Evolutionary conservation across 2,113 vertebrate species (phyloP).

Genomic region (Climacteris rufus): DNA sequence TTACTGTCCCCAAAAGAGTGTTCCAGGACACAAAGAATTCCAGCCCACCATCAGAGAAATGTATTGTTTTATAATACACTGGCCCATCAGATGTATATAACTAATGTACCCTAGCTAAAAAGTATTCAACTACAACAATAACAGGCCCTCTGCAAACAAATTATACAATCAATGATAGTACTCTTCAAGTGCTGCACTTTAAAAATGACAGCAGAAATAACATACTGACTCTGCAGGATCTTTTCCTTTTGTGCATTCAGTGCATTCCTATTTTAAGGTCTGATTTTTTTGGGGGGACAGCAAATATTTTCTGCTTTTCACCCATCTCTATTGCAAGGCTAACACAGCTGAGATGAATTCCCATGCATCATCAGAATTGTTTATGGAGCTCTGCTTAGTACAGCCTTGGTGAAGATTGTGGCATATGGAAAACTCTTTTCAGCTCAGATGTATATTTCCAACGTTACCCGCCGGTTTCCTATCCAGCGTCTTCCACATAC

Average conservation of each 20-base stretch:
- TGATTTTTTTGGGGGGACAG: neutral
- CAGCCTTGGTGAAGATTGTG: neutral
- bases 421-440: neutral
- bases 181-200: neutral
- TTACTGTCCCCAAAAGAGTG: fast-evolving
- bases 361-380: neutral
- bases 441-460: neutral
- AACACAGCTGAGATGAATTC: neutral
- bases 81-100: neutral
- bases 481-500: neutral
- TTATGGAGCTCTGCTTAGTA: neutral
- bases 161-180: neutral
- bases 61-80: neutral
- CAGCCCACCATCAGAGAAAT: neutral
- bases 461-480: neutral
- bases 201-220: neutral
- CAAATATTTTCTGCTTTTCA: neutral
- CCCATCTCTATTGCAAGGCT: neutral
- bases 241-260: neutral
- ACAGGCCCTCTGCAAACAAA: neutral
- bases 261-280: neutral
- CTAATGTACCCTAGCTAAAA: neutral
- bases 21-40: neutral
- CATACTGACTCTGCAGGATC: neutral
- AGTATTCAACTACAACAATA: neutral